These are phyloP conservation scores for Trisateles emortualis DNA, from an alignment of 2,888 invertebrate genomes.

Conservation along the genomic window DNA sequence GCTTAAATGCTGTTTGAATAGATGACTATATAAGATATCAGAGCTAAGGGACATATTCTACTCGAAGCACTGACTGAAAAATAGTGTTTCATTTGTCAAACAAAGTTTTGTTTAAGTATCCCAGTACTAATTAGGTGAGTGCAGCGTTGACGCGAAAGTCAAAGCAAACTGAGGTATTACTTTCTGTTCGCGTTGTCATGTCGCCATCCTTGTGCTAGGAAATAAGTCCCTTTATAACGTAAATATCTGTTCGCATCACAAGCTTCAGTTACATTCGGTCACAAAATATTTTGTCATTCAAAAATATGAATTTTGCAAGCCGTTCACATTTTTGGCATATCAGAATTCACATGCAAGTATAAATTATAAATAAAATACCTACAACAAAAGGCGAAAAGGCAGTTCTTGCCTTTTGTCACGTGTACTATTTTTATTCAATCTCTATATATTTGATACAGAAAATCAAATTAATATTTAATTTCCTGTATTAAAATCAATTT, in stretches of 20 bases:
- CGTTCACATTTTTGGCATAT: neutral
- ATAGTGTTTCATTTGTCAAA: conserved; percentile 29
- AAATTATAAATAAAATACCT: no score
- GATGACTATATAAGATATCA: neutral
- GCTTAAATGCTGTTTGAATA: neutral
- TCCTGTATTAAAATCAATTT: no score
- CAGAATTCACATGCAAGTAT: no score
- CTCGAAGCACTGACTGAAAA: conserved; percentile 29
- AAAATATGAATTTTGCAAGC: neutral
- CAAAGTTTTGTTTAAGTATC: conserved; percentile 40
- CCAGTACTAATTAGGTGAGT: conserved; percentile 42
- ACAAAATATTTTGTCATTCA: neutral
- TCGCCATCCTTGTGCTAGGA: conserved; percentile 3
- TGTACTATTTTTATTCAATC: no score
- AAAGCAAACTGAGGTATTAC: conserved; percentile 34
- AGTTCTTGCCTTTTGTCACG: no score
- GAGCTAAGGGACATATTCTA: neutral
- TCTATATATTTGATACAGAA: no score
- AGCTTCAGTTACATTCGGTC: neutral
- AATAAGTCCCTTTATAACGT: neutral
- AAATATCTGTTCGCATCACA: neutral
- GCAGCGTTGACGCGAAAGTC: conserved; percentile 29
- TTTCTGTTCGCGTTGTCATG: conserved; percentile 22
- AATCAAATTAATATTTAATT: no score
- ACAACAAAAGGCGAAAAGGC: no score